These are phyloP conservation scores for Autographa gamma DNA, from an alignment of 2,888 invertebrate genomes.

Conservation along the genomic window DNA sequence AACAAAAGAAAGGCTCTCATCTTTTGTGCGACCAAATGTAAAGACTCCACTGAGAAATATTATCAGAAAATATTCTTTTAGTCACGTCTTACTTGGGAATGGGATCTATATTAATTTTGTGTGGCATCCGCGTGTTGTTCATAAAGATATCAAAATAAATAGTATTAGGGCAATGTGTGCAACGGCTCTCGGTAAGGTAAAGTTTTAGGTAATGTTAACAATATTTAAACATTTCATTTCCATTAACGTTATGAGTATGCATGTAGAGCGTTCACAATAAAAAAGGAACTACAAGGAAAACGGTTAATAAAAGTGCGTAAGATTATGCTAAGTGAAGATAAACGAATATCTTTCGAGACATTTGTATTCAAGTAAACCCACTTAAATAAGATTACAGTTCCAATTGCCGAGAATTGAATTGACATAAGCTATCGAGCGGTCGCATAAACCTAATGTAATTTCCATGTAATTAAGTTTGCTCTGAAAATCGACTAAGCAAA, in stretches of 20 bases:
- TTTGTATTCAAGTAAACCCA: background rate
- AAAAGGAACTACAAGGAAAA: background rate
- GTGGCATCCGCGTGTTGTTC: conserved; percentile 20
- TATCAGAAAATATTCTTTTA: conserved; percentile 39
- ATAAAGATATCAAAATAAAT: background rate
- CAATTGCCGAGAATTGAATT: background rate
- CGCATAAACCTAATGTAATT: conserved; percentile 3
- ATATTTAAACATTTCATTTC: conserved; percentile 9
- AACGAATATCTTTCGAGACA: background rate
- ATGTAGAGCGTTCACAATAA: background rate
- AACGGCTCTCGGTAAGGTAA: conserved; percentile 25
- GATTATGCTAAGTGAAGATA: background rate
- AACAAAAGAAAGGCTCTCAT: conserved; percentile 44
- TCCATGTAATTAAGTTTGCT: background rate
- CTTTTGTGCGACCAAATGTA: conserved; percentile 47
- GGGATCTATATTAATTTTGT: conserved; percentile 39
- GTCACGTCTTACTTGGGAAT: conserved; percentile 39
- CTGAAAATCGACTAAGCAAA: background rate
- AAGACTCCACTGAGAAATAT: conserved; percentile 38
- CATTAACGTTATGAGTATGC: too few species aligned
- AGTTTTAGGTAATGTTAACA: conserved; percentile 19
- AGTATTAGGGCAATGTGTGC: conserved; percentile 2
- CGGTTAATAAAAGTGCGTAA: background rate
- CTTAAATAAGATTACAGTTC: background rate
- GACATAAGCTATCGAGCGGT: background rate